Conservation (phyloP, 1,140 invertebrate species). For the Scaptomyza pallida region DNA sequence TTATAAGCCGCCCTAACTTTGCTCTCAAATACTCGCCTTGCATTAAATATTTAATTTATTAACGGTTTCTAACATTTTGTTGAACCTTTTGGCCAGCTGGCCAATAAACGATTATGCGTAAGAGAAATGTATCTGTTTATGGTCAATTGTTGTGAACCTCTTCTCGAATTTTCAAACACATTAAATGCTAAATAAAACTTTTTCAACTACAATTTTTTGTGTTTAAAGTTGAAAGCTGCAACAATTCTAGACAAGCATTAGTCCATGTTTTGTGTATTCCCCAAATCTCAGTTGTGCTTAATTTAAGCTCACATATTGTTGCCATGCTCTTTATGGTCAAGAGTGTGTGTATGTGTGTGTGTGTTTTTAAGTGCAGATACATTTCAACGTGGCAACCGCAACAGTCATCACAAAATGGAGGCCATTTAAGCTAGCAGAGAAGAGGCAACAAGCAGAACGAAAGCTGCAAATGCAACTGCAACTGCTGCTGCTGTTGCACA, state of each 20-base stretch:
- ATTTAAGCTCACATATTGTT: constrained; percentile 6
- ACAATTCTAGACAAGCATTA: background rate
- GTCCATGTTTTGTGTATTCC: background rate
- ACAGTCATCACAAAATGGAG: constrained; percentile 32
- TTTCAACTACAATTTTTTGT: background rate
- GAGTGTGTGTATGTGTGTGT: no score
- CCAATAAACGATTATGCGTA: constrained; percentile 9
- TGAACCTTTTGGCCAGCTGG: background rate
- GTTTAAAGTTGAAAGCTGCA: background rate
- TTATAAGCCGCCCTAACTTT: constrained; percentile 39
- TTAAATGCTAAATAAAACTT: background rate
- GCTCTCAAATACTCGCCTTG: constrained; percentile 16
- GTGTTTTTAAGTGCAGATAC: background rate
- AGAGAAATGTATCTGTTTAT: constrained; percentile 8
- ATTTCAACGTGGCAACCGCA: constrained; percentile 32
- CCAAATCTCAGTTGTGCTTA: background rate
- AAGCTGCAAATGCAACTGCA: no score
- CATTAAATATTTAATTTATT: constrained; percentile 53
- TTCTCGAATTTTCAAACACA: background rate
- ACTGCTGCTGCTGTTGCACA: background rate
- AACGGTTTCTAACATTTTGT: constrained; percentile 1
- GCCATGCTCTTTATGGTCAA: background rate
- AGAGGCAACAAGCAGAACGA: no score
- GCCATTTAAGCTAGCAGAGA: constrained; percentile 26
- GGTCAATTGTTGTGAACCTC: background rate